These are phyloP conservation scores for Copidosoma floridanum DNA, from an alignment of 1,140 invertebrate genomes.

Conservation along the genomic window DNA sequence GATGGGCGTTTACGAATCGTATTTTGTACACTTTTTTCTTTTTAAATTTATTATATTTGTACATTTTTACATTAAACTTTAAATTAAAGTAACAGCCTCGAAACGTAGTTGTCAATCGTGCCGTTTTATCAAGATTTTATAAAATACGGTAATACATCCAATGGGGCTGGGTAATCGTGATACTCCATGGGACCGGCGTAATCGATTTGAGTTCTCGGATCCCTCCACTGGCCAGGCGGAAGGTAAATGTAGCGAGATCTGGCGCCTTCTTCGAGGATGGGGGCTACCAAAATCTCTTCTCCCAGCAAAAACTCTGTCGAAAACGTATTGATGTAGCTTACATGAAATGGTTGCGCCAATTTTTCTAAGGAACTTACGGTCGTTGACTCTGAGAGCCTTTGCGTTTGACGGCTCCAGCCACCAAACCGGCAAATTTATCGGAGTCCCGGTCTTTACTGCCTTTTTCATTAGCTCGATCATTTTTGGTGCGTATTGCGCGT, in stretches of 20 bases:
- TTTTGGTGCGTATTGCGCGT: slow-evolving; percentile 64
- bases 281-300: slow-evolving; percentile 81
- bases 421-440: slow-evolving; percentile 88
- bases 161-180: slow-evolving; percentile 64
- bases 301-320: slow-evolving; percentile 84
- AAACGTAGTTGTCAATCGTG: no score
- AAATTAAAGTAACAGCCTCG: not conserved
- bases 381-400: slow-evolving; percentile 65
- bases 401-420: slow-evolving; percentile 76
- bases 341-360: no score
- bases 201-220: slow-evolving; percentile 53
- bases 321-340: slow-evolving; percentile 32
- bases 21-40: no score
- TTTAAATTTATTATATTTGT: not conserved
- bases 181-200: slow-evolving; percentile 67
- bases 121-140: slow-evolving; percentile 25
- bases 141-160: slow-evolving; percentile 69
- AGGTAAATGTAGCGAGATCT: slow-evolving; percentile 72
- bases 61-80: not conserved
- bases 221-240: slow-evolving; percentile 70
- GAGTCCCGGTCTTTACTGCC: slow-evolving; percentile 64
- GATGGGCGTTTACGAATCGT: no score
- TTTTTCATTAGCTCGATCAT: slow-evolving; percentile 64
- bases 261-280: slow-evolving; percentile 70
- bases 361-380: slow-evolving; percentile 59